These are phyloP conservation scores for Galemys pyrenaicus DNA, from an alignment of 2,113 vertebrate genomes.

Conservation along the genomic window DNA sequence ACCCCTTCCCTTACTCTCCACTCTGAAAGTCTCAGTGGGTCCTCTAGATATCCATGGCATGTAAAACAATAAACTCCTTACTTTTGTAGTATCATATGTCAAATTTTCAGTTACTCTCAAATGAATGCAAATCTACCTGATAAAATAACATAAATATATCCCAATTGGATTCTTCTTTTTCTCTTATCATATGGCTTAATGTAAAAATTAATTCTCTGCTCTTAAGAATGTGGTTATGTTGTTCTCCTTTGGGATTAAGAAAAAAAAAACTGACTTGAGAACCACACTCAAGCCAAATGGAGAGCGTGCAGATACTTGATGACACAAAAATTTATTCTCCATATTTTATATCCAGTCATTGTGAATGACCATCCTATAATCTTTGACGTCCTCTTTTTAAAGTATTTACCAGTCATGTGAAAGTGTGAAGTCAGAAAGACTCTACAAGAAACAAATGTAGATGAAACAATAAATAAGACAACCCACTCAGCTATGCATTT, in stretches of 20 bases:
- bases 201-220: slow-evolving; percentile 3
- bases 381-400: slow-evolving; percentile 4
- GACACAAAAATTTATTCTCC: not conserved
- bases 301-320: not conserved
- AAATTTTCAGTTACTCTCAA: not conserved
- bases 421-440: slow-evolving; percentile 48
- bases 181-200: not conserved
- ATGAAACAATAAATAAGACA: slow-evolving; percentile 7
- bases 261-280: too few species aligned
- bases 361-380: slow-evolving; percentile 19
- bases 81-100: not conserved
- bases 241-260: too few species aligned
- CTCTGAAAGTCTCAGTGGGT: too few species aligned
- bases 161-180: not conserved
- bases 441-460: not conserved
- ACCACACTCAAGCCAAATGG: not conserved
- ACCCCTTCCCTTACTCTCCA: not conserved
- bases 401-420: slow-evolving; percentile 1
- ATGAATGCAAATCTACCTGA: not conserved
- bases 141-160: not conserved
- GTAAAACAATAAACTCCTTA: not conserved
- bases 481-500: not conserved
- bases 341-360: not conserved
- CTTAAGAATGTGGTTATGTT: too few species aligned
- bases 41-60: not conserved